A percentile compares a stretch with the other conserved stretches of the same genome.
Conservation (phyloP, 2,888 invertebrate genomes). For the Drepana falcataria region DNA sequence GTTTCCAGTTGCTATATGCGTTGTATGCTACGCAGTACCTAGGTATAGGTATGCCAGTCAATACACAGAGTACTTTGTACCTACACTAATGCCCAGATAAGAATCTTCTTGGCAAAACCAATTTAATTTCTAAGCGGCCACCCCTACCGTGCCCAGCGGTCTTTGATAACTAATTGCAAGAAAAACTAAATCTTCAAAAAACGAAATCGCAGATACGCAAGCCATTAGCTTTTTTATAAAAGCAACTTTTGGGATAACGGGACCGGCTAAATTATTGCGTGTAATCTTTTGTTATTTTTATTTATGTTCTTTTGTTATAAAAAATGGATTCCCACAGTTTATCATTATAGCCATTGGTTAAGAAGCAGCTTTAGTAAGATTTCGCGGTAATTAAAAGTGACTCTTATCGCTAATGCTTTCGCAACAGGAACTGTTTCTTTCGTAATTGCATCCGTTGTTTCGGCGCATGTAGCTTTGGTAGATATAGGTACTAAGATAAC, state of each 20-base stretch:
- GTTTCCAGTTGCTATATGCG: too few relatives aligned
- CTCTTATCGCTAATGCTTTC: slow-evolving; percentile 18
- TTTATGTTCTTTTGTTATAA: slow-evolving; percentile 47
- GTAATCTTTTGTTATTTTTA: slow-evolving; percentile 64
- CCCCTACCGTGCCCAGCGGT: slow-evolving; percentile 65
- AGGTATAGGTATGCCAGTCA: too few relatives aligned
- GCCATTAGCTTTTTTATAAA: slow-evolving; percentile 57
- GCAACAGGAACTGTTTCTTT: too few relatives aligned
- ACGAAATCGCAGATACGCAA: slow-evolving; percentile 68
- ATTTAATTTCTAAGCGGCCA: slow-evolving; percentile 21
- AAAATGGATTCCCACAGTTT: slow-evolving; percentile 57
- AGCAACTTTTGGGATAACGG: slow-evolving; percentile 63
- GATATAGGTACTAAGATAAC: too few relatives aligned
- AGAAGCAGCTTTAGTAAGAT: slow-evolving; percentile 5
- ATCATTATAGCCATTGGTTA: slow-evolving; percentile 28
- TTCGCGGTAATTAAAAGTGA: slow-evolving; percentile 5
- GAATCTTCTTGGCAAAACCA: slow-evolving; percentile 13
- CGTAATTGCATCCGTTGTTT: too few relatives aligned
- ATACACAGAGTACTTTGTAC: too few relatives aligned
- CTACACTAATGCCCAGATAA: slow-evolving; percentile 8
- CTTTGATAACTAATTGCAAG: slow-evolving; percentile 50
- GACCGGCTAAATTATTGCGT: slow-evolving; percentile 67
- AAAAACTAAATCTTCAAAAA: slow-evolving; percentile 37
- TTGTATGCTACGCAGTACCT: too few relatives aligned
- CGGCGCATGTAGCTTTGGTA: too few relatives aligned